Evolutionary conservation across 2,888 invertebrate species (phyloP), one percentile per base, ranked within the genome.

Genomic region (Nudaria mundana): DNA sequence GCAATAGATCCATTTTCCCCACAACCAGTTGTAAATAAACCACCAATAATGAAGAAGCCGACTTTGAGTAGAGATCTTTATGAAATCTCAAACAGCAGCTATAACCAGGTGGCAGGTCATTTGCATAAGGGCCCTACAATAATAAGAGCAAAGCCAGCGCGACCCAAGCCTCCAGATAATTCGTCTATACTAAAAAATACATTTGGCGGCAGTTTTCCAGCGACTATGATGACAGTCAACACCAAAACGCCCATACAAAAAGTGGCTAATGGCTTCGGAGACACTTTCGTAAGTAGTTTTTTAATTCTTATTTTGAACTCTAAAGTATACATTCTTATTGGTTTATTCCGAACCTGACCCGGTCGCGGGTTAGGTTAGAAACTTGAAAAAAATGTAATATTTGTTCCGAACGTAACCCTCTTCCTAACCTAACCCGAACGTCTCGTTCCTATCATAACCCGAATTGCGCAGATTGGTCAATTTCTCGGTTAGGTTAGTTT

Each of bases 81-180:
- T 62, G 94, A 94, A 61, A 82, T 86, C 31, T 86, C 90, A 23
- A 90, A 84, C 66, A 91, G 46, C 38, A 43, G 45, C 23, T 37
- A 37, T 5, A 91, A 82, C 40, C 66, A 88, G 58, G 79, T 87
- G 30, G 72, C 78, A 6, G 60, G 75, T n/a, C 74, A 81, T 11
- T 61, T 76, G 30, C 56, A 89, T 11, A 84, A 89, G 40, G 91
- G 91, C 63, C 95, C 95, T 3, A 95, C 95, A 26, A 95, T 95
- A 67, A 95, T 95, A 42, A 81, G 93, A 40, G 91, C 92, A 1
- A 92, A 92, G 66, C 91, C 91, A 12, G 85, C 84, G 0, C 86
- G 91, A 56, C 90, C 90, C 0, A 90, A 92, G 40, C 90, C 89
- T 13, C 91, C 91, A 3, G 89, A 88, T 18, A 88, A 87, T 50